Percentiles rank a stretch among this genome's conserved stretches.
phyloP scores from a whole-genome alignment of 2,888 invertebrate genomes.

The Hypolimnas misippus region DNA sequence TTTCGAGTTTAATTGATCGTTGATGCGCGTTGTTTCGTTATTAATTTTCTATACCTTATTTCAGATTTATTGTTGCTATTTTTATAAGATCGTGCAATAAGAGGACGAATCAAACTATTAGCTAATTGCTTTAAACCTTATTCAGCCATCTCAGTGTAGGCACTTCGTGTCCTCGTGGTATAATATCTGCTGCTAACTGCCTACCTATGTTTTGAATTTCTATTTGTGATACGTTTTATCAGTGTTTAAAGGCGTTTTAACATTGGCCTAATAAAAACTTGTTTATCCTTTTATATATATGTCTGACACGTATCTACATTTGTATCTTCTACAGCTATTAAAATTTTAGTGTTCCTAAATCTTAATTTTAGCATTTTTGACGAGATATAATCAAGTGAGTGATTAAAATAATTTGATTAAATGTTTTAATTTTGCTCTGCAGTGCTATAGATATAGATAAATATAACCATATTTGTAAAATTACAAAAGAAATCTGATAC shows the following conservation, averaged over 20 bases:
- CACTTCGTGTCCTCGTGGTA: constrained; percentile 5
- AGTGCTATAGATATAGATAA: too few relatives aligned
- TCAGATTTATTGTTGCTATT: constrained; percentile 3
- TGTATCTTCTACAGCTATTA: background rate
- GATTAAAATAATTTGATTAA: too few relatives aligned
- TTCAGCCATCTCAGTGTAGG: constrained; percentile 21
- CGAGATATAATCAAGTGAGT: too few relatives aligned
- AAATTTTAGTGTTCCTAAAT: too few relatives aligned
- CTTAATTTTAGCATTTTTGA: too few relatives aligned
- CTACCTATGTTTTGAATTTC: background rate
- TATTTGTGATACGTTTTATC: background rate
- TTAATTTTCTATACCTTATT: constrained; percentile 7
- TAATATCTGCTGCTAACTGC: background rate
- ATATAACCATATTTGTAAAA: too few relatives aligned
- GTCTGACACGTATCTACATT: background rate
- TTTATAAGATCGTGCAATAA: background rate
- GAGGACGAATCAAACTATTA: constrained; percentile 15
- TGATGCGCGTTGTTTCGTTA: constrained; percentile 41
- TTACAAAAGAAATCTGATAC: background rate
- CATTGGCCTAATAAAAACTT: background rate
- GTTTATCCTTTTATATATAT: background rate
- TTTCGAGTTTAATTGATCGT: constrained; percentile 49
- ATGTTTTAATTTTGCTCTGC: too few relatives aligned
- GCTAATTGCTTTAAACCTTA: constrained; percentile 17
- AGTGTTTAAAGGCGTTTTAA: background rate